Percentiles rank a stretch among this genome's conserved stretches.
These are phyloP conservation scores for Tipula vernalis DNA, from an alignment of 2,888 invertebrate genomes.

Conservation along the genomic window DNA sequence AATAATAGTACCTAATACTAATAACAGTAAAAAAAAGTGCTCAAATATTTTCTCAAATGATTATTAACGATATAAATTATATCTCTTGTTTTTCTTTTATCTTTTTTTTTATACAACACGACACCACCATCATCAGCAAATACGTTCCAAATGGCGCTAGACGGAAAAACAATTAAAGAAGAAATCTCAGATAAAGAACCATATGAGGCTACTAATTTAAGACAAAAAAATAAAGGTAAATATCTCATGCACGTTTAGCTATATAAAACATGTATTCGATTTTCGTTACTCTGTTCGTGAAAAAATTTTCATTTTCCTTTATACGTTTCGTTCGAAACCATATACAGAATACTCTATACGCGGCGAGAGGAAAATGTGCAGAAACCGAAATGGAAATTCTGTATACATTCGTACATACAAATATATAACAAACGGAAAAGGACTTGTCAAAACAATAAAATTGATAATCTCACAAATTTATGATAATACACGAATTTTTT, in stretches of 20 bases:
- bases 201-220: slow-evolving; percentile 27
- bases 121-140: neutral
- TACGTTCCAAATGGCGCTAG: slow-evolving; percentile 40
- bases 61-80: neutral
- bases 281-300: neutral
- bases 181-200: slow-evolving; percentile 44
- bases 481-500: neutral
- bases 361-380: neutral
- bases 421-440: neutral
- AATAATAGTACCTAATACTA: neutral
- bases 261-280: neutral
- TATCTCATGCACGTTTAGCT: neutral
- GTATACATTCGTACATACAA: neutral
- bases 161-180: slow-evolving; percentile 48
- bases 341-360: neutral
- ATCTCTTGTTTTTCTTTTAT: neutral
- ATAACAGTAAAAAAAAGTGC: neutral
- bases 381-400: neutral
- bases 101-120: neutral
- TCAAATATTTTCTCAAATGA: neutral
- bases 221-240: slow-evolving; percentile 15
- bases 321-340: neutral
- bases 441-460: slow-evolving; percentile 4
- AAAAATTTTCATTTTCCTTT: neutral
- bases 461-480: neutral